Base-by-base conservation (phyloP, 92 coral and sea anemone species). In the Actinostola sp. region DNA sequence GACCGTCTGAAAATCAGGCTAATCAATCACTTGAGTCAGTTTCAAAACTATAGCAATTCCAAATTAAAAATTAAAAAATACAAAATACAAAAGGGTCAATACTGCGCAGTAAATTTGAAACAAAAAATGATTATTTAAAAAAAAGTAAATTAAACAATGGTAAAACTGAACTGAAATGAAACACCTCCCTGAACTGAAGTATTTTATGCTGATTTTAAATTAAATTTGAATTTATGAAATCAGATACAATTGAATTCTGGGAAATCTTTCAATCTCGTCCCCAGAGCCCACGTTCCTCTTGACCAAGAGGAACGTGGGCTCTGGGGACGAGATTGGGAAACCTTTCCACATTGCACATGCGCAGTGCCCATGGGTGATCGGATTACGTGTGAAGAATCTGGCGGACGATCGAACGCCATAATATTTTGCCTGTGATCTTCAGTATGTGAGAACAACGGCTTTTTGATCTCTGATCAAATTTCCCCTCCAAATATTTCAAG, bases 351-450 rank as follows among this genome's bases (percentile, higher is more conserved):
- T 3, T 33, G 30, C 74, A 62, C 74, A 68, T 68, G 74, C 41
- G 74, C 35, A 68, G 50, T 68, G 26, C 10, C 61, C 45, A 57
- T n/a, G 61, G 33, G 74, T 68, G 74, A 68, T 68, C 74, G 48
- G 19, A 50, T 68, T 68, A 68, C 74, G 74, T 68, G 61, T 68
- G 58, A 68, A 42, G 62, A 68, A 68, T 68, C 38, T 68, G 21
- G 32, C 39, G 48, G 51, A 28, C 57, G 74, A 68, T n/a, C n/a
- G n/a, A n/a, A n/a, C 61, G 74, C 74, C 74, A 68, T 68, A n/a
- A n/a, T n/a, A n/a, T 14, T 68, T 16, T 26, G 19, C 2, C 32
- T 65, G 27, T 28, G 67, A 21, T 35, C 49, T 11, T 12, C 25
- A 32, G 31, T 24, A 68, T 68, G 61, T 29, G 28, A 50, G 61